Base-by-base conservation (phyloP, 2,888 invertebrate species). In the Andrena trimmerana region DNA sequence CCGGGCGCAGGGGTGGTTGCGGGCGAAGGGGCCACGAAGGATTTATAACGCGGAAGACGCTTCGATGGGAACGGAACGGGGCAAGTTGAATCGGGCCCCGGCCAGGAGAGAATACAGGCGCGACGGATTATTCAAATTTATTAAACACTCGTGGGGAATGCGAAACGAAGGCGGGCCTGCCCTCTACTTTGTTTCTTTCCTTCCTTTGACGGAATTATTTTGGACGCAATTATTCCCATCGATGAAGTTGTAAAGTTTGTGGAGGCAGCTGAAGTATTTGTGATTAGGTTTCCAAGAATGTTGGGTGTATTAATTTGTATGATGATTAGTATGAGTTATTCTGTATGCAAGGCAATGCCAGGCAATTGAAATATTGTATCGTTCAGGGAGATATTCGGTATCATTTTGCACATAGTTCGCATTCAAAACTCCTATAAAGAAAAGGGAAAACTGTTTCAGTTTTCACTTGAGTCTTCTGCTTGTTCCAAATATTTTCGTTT, bases 21-120 rank as follows among this genome's bases (percentile, higher is more conserved):
- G 36, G 7, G 27, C 1, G 48, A 16, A 31, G 42, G n/a, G 20
- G 20, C 4, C 29, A 0, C n/a, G 42, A 1, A n/a, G 27, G 48
- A 66, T 66, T 66, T 66, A 66, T 66, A 66, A 29, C 24, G 27
- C 36, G 65, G 48, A 48, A 27, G 36, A 42, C 20, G 13, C 24
- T 20, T 24, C 36, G 16, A 24, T 66, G 48, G 36, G n/a, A 48
- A 27, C 36, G 48, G 27, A 63, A 27, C 20, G 24, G 24, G 42
- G 48, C 27, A 7, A 66, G 29, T 20, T 50, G 42, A 27, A 62
- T 42, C 24, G 63, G 13, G 13, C 36, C 29, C 3, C 13, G 63
- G 2, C 20, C 36, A 20, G 42, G 24, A 24, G 13, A 24, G n/a
- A 63, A 63, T 20, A 33, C 16, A n/a, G 33, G 63, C 4, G 13